phyloP scores from a whole-genome alignment of 1,140 invertebrate genomes.

The Panulirus ornatus region DNA sequence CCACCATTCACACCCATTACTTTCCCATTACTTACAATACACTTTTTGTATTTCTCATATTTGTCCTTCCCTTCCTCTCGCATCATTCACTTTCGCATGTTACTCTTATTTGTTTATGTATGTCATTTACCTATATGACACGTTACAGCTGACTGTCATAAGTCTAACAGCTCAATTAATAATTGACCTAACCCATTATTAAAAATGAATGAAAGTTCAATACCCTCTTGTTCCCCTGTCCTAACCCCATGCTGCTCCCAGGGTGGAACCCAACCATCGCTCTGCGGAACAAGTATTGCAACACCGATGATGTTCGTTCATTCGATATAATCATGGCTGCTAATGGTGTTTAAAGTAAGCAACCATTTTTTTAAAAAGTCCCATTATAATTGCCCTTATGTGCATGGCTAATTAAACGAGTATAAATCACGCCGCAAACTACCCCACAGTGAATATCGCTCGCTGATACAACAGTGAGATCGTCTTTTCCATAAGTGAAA shows the following conservation, averaged over 20 bases:
- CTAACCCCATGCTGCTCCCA: not conserved
- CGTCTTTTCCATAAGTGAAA: not conserved
- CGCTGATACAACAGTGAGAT: not conserved
- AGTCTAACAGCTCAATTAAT: slow-evolving; percentile 2
- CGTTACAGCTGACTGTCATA: not conserved
- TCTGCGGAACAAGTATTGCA: not conserved
- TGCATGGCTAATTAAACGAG: not conserved
- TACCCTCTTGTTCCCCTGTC: slow-evolving; percentile 34
- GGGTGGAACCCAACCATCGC: slow-evolving; percentile 24
- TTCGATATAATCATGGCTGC: too few relatives aligned
- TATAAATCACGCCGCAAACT: not conserved
- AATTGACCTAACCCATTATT: not conserved
- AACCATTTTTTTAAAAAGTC: not conserved
- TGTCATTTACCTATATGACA: not conserved
- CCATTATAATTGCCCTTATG: not conserved
- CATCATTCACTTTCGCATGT: not conserved
- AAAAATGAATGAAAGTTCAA: slow-evolving; percentile 44
- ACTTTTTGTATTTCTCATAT: slow-evolving; percentile 55
- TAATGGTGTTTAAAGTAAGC: too few relatives aligned
- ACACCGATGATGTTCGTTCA: not conserved
- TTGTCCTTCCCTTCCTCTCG: not conserved
- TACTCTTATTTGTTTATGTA: not conserved
- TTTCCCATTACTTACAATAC: slow-evolving; percentile 62
- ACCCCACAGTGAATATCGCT: not conserved
- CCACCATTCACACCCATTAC: slow-evolving; percentile 75